These are phyloP conservation scores for Hippocampus barbouri DNA, from an alignment of 2,113 vertebrate genomes.

Conservation along the genomic window DNA sequence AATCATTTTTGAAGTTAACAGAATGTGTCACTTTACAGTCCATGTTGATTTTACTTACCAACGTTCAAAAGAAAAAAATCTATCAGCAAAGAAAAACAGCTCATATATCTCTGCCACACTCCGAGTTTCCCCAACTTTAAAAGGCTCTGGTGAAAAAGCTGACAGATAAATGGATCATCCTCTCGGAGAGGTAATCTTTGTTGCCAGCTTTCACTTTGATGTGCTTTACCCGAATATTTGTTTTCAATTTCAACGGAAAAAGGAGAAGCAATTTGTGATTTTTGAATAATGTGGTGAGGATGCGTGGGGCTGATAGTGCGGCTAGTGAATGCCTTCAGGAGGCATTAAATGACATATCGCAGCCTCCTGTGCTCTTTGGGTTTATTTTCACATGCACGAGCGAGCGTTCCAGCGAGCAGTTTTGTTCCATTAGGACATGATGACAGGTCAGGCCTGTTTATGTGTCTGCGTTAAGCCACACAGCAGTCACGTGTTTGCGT, in stretches of 20 bases:
- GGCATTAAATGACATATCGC: slow-evolving; percentile 39
- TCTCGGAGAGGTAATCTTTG: slow-evolving; percentile 47
- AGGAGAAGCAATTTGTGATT: slow-evolving; percentile 32
- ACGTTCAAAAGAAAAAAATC: background rate
- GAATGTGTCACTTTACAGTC: slow-evolving; percentile 25
- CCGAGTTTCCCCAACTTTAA: slow-evolving; percentile 8
- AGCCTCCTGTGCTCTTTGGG: slow-evolving; percentile 26
- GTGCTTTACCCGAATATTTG: slow-evolving; percentile 35
- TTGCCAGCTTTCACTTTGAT: slow-evolving; percentile 55
- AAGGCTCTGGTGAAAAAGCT: slow-evolving; percentile 23
- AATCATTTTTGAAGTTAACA: slow-evolving; percentile 20
- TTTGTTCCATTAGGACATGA: slow-evolving; percentile 31
- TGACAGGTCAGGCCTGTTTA: slow-evolving; percentile 6
- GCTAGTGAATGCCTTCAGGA: slow-evolving; percentile 19
- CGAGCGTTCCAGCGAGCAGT: slow-evolving; percentile 20
- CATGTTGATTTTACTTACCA: background rate
- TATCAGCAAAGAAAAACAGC: slow-evolving; percentile 4
- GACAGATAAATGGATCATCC: slow-evolving; percentile 39
- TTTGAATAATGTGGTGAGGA: slow-evolving; percentile 12
- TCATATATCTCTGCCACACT: slow-evolving; percentile 13
- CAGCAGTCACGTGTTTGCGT: slow-evolving; percentile 4
- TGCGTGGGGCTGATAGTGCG: background rate
- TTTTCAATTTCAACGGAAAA: slow-evolving; percentile 11
- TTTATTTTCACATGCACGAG: slow-evolving; percentile 23
- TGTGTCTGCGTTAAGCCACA: slow-evolving; percentile 14